Conservation (phyloP, 92 coral and sea anemone species). For the Galaxea fascicularis region DNA sequence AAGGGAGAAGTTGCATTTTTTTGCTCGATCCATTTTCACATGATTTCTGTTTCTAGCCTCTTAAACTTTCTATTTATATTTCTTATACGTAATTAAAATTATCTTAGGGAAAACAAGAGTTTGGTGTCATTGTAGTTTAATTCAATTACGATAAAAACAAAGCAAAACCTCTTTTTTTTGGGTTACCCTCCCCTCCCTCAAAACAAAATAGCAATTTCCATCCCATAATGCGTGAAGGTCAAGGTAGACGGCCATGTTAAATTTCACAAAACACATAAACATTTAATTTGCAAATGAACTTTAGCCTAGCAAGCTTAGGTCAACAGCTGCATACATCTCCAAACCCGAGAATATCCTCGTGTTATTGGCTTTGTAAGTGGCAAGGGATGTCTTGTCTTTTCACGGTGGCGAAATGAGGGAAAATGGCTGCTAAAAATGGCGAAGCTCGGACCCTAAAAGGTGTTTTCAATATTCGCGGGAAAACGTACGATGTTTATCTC, state of each 20-base stretch:
- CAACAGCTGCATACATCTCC: background rate
- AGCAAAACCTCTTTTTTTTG: too few species aligned
- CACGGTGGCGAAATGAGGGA: background rate
- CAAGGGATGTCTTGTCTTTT: background rate
- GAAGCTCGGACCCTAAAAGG: conserved; percentile 46
- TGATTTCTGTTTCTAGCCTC: background rate
- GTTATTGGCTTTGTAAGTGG: background rate
- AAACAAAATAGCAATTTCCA: background rate
- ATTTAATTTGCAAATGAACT: conserved; percentile 8
- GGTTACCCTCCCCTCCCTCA: conserved; percentile 8
- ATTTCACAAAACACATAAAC: background rate
- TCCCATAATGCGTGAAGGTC: conserved; percentile 42
- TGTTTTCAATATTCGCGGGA: conserved; percentile 68
- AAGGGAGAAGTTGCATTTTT: background rate
- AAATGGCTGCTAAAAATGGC: background rate
- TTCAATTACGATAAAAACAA: too few species aligned
- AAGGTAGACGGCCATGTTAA: conserved; percentile 17
- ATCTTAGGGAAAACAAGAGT: too few species aligned
- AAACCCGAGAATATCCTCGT: background rate
- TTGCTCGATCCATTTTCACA: background rate
- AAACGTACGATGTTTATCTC: conserved; percentile 70
- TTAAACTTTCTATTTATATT: background rate
- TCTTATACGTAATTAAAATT: too few species aligned
- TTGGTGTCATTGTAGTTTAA: too few species aligned
- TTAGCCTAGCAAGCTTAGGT: too few species aligned